Base-by-base conservation (phyloP, 2,888 invertebrate species). In the Melikaiella ostensackeni region DNA sequence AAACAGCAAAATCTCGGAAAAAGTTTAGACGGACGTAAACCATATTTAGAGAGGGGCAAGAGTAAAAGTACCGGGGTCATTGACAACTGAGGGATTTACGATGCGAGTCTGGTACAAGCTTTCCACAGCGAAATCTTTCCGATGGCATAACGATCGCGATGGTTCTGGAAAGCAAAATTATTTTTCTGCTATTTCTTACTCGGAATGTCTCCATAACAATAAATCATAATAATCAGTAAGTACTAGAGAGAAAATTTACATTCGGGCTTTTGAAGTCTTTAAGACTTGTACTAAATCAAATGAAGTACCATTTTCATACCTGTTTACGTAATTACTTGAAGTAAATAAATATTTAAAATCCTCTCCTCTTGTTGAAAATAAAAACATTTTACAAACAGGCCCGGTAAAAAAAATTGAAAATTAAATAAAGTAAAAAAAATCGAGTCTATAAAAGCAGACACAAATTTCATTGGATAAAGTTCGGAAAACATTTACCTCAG, bases 11-110 rank as follows among this genome's bases (percentile, higher is more conserved):
- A 79, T 77, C 79, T 75, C 77, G 75, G 38, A 74, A 77, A 82
- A 79, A 82, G 79, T 78, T 80, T 79, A 79, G 78, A 78, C 79
- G 78, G 64, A 78, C 79, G 78, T 80, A 75, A 76, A 73, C 50
- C 75, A 78, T 75, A 62, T 77, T 77, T 46, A 76, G 35, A 55
- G 75, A 64, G 62, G 76, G 77, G 70, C 80, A 82, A 81, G 80
- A 83, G 81, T 80, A 81, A 83, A 81, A 83, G 81, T 83, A 70
- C 78, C 79, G 79, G 80, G 80, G 80, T 80, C 80, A 81, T 83
- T 80, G 81, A 78, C 79, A 81, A 82, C 82, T 81, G 81, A 82
- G 77, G 77, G 83, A 81, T 83, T 78, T 79, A 79, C 80, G 79
- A 64, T 11, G 1, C 35, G 64, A 38, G 55, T 21, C 9, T 55